Evolutionary conservation across 2,888 invertebrate species (phyloP), one percentile per base, ranked within the genome.

Genomic region (Cosmorhoe ocellata): DNA sequence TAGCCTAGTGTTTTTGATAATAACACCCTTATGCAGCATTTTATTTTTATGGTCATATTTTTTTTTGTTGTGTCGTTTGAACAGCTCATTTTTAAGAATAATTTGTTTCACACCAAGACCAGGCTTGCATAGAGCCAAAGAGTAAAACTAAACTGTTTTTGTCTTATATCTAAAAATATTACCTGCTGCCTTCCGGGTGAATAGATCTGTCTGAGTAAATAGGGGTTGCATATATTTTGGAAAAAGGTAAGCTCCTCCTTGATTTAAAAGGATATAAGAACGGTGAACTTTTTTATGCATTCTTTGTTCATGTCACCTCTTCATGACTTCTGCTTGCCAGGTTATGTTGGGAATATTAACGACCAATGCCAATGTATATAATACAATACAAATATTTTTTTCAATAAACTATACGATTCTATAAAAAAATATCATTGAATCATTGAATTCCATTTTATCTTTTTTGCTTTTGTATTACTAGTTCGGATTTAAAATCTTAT

Each of bases 41-140:
- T 7, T 24, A 7, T 24, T 24, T 4, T 2, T 24, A 22, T 18
- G 2, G 18, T 18, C 18, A 18, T 18, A 18, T 4, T 18, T n/a
- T n/a, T n/a, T n/a, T 18, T 18, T 18, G 18, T 18, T 18, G 18
- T 18, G 4, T 4, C 2, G 2, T 18, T 18, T 18, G 18, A 18
- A 2, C 18, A 18, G 13, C n/a, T 8, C n/a, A 14, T 42, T 24
- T 27, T 28, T 38, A 24, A 28, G 41, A 48, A 41, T 41, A 41
- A n/a, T n/a, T 28, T 33, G 38, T 11, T 43, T 49, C 43, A 38
- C 43, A 49, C 27, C 10, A 38, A 28, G 8, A 49, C 49, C 18
- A 42, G 49, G 49, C 22, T 10, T 12, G 27, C 31, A 53, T 49
- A 28, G 10, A 14, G n/a, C 10, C 8, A 14, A 31, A 36, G 40